Percentiles rank a stretch among this genome's conserved stretches.
phyloP scores from a whole-genome alignment of 2,888 invertebrate genomes.

The Torymus auratus region DNA sequence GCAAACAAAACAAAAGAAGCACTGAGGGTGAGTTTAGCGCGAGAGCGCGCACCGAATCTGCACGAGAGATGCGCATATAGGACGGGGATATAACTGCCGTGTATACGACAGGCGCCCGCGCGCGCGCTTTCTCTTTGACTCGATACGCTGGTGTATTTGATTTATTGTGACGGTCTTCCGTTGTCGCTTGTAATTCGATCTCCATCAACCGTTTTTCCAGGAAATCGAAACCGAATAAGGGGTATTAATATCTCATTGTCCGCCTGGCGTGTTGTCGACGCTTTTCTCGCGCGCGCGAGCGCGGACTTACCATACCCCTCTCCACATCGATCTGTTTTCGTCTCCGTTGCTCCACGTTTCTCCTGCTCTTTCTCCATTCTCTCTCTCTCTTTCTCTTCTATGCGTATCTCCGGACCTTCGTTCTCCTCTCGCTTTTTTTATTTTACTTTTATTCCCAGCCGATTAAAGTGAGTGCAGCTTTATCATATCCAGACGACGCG shows the following conservation, averaged over 20 bases:
- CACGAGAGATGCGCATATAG: not conserved
- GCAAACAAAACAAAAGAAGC: slow-evolving; percentile 16
- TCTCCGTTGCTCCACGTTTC: slow-evolving; percentile 46
- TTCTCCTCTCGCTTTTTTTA: slow-evolving; percentile 41
- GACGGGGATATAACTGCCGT: not conserved
- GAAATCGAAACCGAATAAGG: slow-evolving; percentile 74
- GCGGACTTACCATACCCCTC: slow-evolving; percentile 63
- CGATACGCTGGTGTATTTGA: slow-evolving; percentile 62
- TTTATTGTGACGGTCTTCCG: slow-evolving; percentile 69
- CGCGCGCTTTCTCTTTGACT: slow-evolving; percentile 19
- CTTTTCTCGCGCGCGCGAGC: slow-evolving; percentile 65
- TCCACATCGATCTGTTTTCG: slow-evolving; percentile 68
- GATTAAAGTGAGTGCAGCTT: slow-evolving; percentile 69
- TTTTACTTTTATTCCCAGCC: slow-evolving; percentile 63
- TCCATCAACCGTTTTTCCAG: slow-evolving; percentile 73
- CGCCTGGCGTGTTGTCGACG: slow-evolving; percentile 67
- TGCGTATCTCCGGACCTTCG: slow-evolving; percentile 2
- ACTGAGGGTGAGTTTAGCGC: not conserved
- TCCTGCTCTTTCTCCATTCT: slow-evolving; percentile 41
- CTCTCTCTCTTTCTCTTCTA: slow-evolving; percentile 56
- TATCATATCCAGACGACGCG: slow-evolving; percentile 48
- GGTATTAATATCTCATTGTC: slow-evolving; percentile 74
- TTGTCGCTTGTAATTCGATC: slow-evolving; percentile 72
- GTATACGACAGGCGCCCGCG: not conserved
- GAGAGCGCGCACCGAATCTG: not conserved